A percentile compares a stretch with the other conserved stretches of the same genome.
These are phyloP conservation scores for Polyommatus iphigenia DNA, from an alignment of 2,888 invertebrate genomes.

Conservation along the genomic window DNA sequence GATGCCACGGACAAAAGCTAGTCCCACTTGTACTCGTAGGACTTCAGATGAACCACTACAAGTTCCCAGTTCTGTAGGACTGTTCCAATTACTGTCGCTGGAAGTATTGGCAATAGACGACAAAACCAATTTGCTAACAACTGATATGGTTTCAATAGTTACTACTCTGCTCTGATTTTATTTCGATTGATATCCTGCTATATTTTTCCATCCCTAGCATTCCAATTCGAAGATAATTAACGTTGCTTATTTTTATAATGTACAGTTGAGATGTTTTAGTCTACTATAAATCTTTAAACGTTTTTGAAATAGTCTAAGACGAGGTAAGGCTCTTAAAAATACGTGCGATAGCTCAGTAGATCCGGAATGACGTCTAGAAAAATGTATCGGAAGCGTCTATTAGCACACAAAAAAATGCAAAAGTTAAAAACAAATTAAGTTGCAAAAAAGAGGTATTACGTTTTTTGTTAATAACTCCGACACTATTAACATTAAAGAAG, in stretches of 20 bases:
- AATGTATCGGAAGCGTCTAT: no score
- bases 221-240: not conserved
- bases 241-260: not conserved
- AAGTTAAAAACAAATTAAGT: no score
- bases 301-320: no score
- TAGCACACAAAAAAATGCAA: no score
- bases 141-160: slow-evolving; percentile 69
- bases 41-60: slow-evolving; percentile 15
- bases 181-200: slow-evolving; percentile 47
- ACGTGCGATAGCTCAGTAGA: no score
- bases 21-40: not conserved
- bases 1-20: slow-evolving; percentile 3
- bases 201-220: slow-evolving; percentile 36
- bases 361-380: no score
- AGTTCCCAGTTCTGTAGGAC: slow-evolving; percentile 3
- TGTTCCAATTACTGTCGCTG: slow-evolving; percentile 10
- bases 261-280: no score
- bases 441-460: no score
- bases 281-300: no score
- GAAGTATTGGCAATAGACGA: slow-evolving; percentile 19
- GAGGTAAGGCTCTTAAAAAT: no score
- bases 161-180: slow-evolving; percentile 66
- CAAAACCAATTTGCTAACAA: slow-evolving; percentile 24
- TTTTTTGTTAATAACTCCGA: no score
- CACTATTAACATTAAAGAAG: no score